Evolutionary conservation across 2,797 vertebrate species (phyloP), one percentile per base, ranked within the genome.

Genomic region (Schizopygopsis malacanthus): DNA sequence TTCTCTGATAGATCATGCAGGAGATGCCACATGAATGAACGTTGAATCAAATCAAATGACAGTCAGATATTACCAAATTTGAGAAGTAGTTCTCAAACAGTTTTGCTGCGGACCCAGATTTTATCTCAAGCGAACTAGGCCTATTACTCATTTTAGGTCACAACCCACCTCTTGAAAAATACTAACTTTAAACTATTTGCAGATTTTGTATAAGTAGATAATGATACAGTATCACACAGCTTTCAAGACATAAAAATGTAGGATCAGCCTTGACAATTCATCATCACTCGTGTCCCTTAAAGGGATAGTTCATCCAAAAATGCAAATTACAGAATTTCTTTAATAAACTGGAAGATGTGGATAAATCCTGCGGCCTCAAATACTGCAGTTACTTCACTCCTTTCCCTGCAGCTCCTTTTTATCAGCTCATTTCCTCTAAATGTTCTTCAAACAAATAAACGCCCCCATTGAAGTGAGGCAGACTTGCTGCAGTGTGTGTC

Each of bases 371-470:
- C 59, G 43, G 33, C 47, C 45, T 52, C 33, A 18, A 43, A 43
- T 43, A 4, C 54, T 25, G 13, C 56, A 43, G 5, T 25, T 18
- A 28, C 82, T 76, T 50, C 45, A 41, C 28, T 67, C 6, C n/a
- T 69, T 84, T 77, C 47, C 73, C 73, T 10, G 50, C 63, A 50
- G 82, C 72, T 83, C 59, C 61, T 63, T 84, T 84, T 52, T 41
- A 50, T 76, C 79, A 70, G 69, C 47, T 83, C 70, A 80, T 59
- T 80, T 75, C 3, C 20, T 81, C 61, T 39, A 33, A 82, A 52
- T 37, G 54, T 67, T 82, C 22, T 83, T 70, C 72, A 63, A 85
- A 82, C 81, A 89, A 88, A 90, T 85, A 86, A 86, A 85, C 75
- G 52, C 75, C 80, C 77, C 75, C 39, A 4, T 50, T 85, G 28